phyloP scores from a whole-genome alignment of 2,888 invertebrate genomes.

The Megalurothrips usitatus region DNA sequence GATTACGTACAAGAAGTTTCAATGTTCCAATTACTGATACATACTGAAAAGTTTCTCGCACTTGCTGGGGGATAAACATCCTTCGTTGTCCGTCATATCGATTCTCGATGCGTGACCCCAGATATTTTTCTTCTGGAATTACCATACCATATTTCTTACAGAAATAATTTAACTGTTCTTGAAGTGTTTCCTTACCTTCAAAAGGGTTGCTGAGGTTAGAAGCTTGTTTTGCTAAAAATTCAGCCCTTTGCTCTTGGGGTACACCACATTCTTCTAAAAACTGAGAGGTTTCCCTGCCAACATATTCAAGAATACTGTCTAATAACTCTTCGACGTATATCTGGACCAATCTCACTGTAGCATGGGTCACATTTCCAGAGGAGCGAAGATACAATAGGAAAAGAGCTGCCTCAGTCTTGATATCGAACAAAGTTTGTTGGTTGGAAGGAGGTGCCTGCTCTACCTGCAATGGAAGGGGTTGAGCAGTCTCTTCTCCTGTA shows the following conservation, averaged over 20 bases:
- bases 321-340: not conserved
- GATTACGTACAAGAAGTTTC: not conserved
- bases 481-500: no score
- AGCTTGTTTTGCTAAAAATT: not conserved
- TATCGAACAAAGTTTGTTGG: no score
- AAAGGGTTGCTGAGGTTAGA: not conserved
- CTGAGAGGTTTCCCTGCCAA: not conserved
- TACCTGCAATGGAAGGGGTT: no score
- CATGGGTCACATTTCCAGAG: not conserved
- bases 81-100: not conserved
- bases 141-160: not conserved
- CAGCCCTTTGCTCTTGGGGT: not conserved
- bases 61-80: not conserved
- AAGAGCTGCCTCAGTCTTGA: not conserved
- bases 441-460: not conserved
- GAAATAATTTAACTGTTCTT: not conserved
- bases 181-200: not conserved
- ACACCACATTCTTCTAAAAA: not conserved
- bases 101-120: not conserved
- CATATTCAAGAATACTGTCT: not conserved
- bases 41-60: not conserved
- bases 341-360: not conserved
- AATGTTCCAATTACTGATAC: not conserved
- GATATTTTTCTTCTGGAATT: not conserved
- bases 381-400: not conserved